A percentile compares a stretch with the other conserved stretches of the same genome.
Evolutionary conservation across 2,888 invertebrate species (phyloP).

Genomic region (Rhamnusium bicolor): DNA sequence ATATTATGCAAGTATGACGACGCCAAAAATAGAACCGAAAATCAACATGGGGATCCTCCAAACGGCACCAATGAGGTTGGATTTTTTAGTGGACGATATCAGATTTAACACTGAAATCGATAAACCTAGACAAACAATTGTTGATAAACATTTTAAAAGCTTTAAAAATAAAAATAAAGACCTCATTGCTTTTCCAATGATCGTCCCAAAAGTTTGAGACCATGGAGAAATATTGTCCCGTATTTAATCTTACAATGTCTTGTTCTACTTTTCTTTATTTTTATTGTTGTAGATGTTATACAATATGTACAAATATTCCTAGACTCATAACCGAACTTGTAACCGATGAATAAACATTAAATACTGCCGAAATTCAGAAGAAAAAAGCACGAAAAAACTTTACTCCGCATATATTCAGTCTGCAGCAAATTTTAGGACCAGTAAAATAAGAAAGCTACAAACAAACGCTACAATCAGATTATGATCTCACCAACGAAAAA

Average conservation of each 20-base stretch:
- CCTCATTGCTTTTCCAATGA: slow-evolving; percentile 69
- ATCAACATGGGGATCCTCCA: slow-evolving; percentile 65
- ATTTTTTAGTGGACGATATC: slow-evolving; percentile 60
- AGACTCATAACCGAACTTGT: slow-evolving; percentile 54
- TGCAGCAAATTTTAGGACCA: not conserved
- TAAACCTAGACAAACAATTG: slow-evolving; percentile 58
- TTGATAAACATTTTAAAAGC: slow-evolving; percentile 43
- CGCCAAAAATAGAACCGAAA: slow-evolving; percentile 49
- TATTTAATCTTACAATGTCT: slow-evolving; percentile 31
- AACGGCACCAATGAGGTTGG: slow-evolving; percentile 65
- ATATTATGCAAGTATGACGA: not conserved
- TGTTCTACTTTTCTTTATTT: not conserved
- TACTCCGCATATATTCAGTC: not conserved
- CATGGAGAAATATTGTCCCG: slow-evolving; percentile 58
- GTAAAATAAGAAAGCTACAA: not conserved
- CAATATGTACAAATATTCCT: slow-evolving; percentile 64
- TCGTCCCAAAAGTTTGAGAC: slow-evolving; percentile 59
- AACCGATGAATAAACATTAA: slow-evolving; percentile 54
- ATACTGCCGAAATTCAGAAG: not conserved
- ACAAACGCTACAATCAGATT: not conserved
- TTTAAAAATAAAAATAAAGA: slow-evolving; percentile 50
- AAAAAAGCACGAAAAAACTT: not conserved
- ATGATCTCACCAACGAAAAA: not conserved
- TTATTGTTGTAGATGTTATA: slow-evolving; percentile 58
- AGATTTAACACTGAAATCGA: slow-evolving; percentile 58